Evolutionary conservation across 2,113 vertebrate species (phyloP).

Genomic region (Camelus dromedarius): DNA sequence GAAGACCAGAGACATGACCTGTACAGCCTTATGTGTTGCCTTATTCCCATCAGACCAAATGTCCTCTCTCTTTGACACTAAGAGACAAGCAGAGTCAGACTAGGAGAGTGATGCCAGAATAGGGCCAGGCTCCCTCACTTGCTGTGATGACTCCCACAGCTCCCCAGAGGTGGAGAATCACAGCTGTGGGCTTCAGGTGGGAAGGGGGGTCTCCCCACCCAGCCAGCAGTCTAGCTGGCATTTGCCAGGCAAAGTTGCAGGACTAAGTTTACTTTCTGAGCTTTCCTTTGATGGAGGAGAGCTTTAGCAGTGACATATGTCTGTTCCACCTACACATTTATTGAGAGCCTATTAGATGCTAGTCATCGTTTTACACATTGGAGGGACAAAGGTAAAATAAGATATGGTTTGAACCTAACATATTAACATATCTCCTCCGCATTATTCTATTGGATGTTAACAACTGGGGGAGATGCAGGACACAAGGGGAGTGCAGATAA

Average conservation of each 20-base stretch:
- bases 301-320: not conserved
- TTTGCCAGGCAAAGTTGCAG: not conserved
- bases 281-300: not conserved
- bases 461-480: not conserved
- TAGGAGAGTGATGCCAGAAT: not conserved
- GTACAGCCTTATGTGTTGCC: not conserved
- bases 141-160: not conserved
- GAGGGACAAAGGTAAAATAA: not conserved
- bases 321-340: not conserved
- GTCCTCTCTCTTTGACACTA: not conserved
- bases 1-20: not conserved
- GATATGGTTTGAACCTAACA: not conserved
- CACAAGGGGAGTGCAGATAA: not conserved
- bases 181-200: not conserved
- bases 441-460: not conserved
- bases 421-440: not conserved
- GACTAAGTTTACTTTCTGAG: not conserved
- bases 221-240: not conserved
- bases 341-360: not conserved
- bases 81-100: not conserved
- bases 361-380: not conserved
- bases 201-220: not conserved
- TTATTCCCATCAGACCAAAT: not conserved
- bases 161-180: not conserved
- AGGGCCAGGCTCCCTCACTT: not conserved